phyloP scores from a whole-genome alignment of 2,888 invertebrate species.

The Gerris lacustris region DNA sequence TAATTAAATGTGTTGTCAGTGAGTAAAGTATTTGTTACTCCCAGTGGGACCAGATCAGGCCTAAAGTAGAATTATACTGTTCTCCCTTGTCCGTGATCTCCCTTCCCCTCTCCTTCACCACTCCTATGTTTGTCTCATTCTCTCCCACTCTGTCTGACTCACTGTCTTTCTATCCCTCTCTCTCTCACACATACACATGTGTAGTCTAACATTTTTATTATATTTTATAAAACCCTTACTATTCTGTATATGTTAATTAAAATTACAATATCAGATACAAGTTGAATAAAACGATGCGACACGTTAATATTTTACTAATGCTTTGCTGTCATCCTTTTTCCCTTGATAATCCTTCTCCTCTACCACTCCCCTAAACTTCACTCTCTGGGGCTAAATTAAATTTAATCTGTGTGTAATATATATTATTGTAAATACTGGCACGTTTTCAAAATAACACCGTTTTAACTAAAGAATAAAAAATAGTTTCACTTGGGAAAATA shows the following conservation, averaged over 20 bases:
- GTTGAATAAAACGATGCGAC: too few relatives aligned
- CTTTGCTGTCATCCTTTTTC: not conserved
- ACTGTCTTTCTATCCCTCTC: too few relatives aligned
- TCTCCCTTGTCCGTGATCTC: slow-evolving; percentile 18
- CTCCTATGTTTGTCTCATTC: not conserved
- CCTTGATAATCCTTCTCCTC: not conserved
- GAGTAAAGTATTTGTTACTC: not conserved
- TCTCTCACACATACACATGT: too few relatives aligned
- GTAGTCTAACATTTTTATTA: too few relatives aligned
- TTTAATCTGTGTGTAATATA: not conserved
- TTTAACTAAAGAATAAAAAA: not conserved
- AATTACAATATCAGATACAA: too few relatives aligned
- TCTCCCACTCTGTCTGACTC: too few relatives aligned
- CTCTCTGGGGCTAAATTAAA: not conserved
- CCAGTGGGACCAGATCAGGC: slow-evolving; percentile 25
- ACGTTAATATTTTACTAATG: not conserved
- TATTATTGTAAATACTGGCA: too few relatives aligned
- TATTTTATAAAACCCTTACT: too few relatives aligned
- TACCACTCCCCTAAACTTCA: not conserved
- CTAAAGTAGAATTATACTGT: slow-evolving; percentile 23
- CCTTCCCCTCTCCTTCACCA: not conserved
- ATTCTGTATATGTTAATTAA: too few relatives aligned
- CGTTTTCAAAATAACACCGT: not conserved
- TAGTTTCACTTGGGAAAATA: not conserved
- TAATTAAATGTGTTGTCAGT: too few relatives aligned